These are phyloP conservation scores for Vanacampus margaritifer DNA, from an alignment of 2,113 vertebrate genomes.

Conservation along the genomic window DNA sequence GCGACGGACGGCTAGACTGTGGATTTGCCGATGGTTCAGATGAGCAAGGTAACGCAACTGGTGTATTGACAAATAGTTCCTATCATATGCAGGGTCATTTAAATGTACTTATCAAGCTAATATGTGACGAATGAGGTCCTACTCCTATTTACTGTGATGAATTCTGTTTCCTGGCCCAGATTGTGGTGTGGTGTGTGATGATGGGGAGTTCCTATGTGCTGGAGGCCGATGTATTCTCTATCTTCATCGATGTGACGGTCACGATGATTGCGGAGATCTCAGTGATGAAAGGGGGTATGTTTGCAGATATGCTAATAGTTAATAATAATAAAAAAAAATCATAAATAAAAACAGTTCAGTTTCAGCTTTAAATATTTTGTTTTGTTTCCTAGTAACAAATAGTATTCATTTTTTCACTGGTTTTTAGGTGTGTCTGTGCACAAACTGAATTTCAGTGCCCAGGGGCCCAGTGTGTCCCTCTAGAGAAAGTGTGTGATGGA, in stretches of 20 bases:
- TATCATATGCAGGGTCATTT: neutral
- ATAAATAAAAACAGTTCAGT: neutral
- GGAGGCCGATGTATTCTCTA: slow-evolving; percentile 77
- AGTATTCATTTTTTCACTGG: neutral
- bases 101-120: neutral
- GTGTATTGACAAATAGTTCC: neutral
- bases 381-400: neutral
- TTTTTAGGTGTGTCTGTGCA: slow-evolving; percentile 67
- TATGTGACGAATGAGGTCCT: neutral
- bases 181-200: slow-evolving; percentile 75
- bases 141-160: neutral
- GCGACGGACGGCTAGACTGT: slow-evolving; percentile 76
- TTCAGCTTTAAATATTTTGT: neutral
- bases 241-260: slow-evolving; percentile 79
- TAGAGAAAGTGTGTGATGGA: slow-evolving; percentile 75
- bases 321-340: too few relatives aligned
- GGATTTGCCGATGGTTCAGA: slow-evolving; percentile 79
- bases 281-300: slow-evolving; percentile 79
- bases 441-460: slow-evolving; percentile 79
- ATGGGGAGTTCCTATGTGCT: slow-evolving; percentile 76
- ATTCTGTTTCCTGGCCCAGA: slow-evolving; percentile 55
- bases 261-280: slow-evolving; percentile 82
- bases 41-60: slow-evolving; percentile 63
- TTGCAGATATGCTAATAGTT: neutral
- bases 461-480: slow-evolving; percentile 66